These are phyloP conservation scores for Caenorhabditis macrosperma DNA, from an alignment of 2,888 invertebrate species.

Conservation along the genomic window DNA sequence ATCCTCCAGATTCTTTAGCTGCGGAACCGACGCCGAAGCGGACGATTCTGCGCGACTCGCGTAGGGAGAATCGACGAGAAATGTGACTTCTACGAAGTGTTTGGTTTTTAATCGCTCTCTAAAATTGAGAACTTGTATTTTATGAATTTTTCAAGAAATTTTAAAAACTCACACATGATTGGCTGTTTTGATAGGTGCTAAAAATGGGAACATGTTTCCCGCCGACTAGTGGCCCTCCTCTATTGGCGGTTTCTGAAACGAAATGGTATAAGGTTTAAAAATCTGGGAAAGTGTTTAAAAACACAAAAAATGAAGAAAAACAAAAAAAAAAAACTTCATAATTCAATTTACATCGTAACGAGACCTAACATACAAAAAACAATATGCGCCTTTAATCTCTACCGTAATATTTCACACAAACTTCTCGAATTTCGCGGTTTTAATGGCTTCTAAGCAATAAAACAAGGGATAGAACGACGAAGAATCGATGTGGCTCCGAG, in stretches of 20 bases:
- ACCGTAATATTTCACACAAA: background rate
- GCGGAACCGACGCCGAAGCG: constrained; percentile 5
- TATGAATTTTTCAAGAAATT: background rate
- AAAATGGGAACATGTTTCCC: constrained; percentile 65
- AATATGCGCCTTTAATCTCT: background rate
- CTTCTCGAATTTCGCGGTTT: background rate
- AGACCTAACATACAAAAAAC: background rate
- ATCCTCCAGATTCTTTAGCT: constrained; percentile 20
- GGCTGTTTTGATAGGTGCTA: constrained; percentile 59
- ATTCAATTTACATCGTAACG: background rate
- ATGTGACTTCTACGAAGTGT: constrained; percentile 44
- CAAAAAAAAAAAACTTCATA: background rate
- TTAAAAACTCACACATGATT: constrained; percentile 50
- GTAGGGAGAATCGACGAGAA: constrained; percentile 49
- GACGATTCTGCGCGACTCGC: constrained; percentile 27
- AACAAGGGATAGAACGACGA: background rate
- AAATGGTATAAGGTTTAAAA: no score
- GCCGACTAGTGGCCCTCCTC: constrained; percentile 59
- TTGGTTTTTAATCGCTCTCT: constrained; percentile 45
- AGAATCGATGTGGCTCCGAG: no score
- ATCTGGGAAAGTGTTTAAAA: no score
- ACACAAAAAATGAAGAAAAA: background rate
- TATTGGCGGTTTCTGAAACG: constrained; percentile 51
- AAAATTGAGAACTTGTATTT: background rate
- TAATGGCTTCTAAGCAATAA: background rate